Base-by-base conservation (phyloP, 2,888 invertebrate genomes). In the Prenolepis imparis region DNA sequence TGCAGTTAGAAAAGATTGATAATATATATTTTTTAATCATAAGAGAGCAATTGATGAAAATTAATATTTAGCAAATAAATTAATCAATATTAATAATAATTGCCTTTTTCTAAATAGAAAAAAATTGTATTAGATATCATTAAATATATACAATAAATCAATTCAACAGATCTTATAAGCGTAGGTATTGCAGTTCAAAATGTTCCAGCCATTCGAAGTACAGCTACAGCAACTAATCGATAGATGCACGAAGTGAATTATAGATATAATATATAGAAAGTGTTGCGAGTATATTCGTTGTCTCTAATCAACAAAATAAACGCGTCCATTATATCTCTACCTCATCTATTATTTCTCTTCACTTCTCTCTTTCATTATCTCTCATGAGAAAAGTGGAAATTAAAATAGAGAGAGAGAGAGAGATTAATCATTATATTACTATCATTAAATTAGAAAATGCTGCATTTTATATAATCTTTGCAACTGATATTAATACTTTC, bases 181-280 rank as follows among this genome's bases (percentile, higher is more conserved):
- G 32, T n/a, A 55, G 15, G 24, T 8, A 36, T 52, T 2, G 75
- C n/a, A 41, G 28, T 74, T 82, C 28, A 44, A 75, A 18, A 15
- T 64, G 28, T 61, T 86, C 85, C 28, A 73, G 89, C 3, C 64
- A 73, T 86, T 89, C 87, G 68, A 85, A 59, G 77, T 55, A 36
- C 78, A 66, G 86, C 83, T 84, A 74, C 84, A 84, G 84, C 81
- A 70, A 82, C 86, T 84, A 89, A 90, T 90, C 90, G 81, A 90
- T 90, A 90, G 83, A 67, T 88, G 86, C 87, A 85, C 61, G 83
- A 80, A 36, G 55, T 32, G 84, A 89, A 84, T 78, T 86, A 82
- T 83, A 83, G 82, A 82, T 82, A 67, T 84, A 82, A 80, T 24
- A n/a, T 44, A 28, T 59, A 59, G 78, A 74, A 78, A 67, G 57